Evolutionary conservation across 2,797 vertebrate genomes (phyloP).

Genomic region (Sciaenops ocellatus): DNA sequence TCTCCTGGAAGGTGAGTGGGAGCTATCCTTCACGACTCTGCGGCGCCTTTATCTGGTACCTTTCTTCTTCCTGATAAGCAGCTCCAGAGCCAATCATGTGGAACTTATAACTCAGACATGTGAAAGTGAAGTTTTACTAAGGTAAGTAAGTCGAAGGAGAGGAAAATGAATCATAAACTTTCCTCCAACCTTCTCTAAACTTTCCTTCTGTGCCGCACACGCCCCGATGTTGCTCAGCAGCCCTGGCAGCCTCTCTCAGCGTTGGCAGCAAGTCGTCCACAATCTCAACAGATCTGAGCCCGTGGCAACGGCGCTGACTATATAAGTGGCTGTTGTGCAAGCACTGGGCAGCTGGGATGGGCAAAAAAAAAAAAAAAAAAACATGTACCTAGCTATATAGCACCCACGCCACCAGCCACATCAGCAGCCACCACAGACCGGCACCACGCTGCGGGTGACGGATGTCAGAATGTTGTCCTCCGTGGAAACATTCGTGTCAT

Average conservation of each 20-base stretch:
- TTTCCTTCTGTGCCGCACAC: constrained; percentile 32
- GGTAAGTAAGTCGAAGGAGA: constrained; percentile 35
- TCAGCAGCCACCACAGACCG: constrained; percentile 40
- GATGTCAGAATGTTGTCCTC: constrained; percentile 48
- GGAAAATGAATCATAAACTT: constrained; percentile 61
- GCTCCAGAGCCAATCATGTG: constrained; percentile 69
- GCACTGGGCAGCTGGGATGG: constrained; percentile 22
- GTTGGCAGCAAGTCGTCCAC: constrained; percentile 37
- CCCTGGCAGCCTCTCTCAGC: constrained; percentile 34
- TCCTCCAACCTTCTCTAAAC: constrained; percentile 35
- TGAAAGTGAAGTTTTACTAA: constrained; percentile 61
- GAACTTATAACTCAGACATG: constrained; percentile 65
- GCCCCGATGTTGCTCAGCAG: constrained; percentile 14
- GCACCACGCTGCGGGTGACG: constrained; percentile 28
- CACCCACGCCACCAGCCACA: constrained; percentile 38
- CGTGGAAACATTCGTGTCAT: constrained; percentile 58
- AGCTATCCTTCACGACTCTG: constrained; percentile 57
- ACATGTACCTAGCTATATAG: constrained; percentile 18
- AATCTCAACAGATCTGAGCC: constrained; percentile 59
- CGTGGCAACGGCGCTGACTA: constrained; percentile 20
- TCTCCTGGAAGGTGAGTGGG: constrained; percentile 61
- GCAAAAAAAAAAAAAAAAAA: constrained; percentile 43
- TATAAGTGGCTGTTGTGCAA: constrained; percentile 20
- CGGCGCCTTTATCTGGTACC: constrained; percentile 63
- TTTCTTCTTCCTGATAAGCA: constrained; percentile 75